Evolutionary conservation across 2,888 invertebrate species (phyloP).

Genomic region (Spilosoma lubricipeda): DNA sequence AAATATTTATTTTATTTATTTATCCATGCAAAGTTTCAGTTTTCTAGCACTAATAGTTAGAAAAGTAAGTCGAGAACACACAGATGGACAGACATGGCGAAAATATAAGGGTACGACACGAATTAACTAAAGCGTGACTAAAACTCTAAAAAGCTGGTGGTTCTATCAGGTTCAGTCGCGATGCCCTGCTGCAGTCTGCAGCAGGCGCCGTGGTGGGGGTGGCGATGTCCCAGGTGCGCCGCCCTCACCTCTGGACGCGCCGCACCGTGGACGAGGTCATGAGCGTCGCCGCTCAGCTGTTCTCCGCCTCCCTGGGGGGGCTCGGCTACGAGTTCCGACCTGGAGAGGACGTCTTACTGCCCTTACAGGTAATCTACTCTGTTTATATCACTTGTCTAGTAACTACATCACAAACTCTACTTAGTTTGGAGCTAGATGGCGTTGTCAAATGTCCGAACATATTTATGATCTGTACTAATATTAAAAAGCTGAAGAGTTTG

Average conservation of each 20-base stretch:
- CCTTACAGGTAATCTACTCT: slow-evolving; percentile 65
- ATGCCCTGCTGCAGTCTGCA: slow-evolving; percentile 82
- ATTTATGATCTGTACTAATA: too few relatives aligned
- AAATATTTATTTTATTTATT: too few relatives aligned
- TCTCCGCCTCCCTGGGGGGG: slow-evolving; percentile 78
- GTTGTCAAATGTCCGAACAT: too few relatives aligned
- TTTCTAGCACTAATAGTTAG: too few relatives aligned
- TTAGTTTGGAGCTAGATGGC: too few relatives aligned
- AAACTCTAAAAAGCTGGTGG: not conserved
- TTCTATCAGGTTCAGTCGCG: slow-evolving; percentile 78
- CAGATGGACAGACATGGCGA: too few relatives aligned
- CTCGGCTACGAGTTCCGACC: slow-evolving; percentile 85
- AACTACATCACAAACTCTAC: too few relatives aligned
- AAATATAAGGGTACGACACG: too few relatives aligned
- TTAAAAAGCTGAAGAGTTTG: too few relatives aligned
- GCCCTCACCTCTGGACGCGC: slow-evolving; percentile 86
- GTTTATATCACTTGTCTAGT: too few relatives aligned
- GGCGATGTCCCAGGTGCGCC: slow-evolving; percentile 86
- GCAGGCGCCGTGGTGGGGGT: slow-evolving; percentile 85
- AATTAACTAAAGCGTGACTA: too few relatives aligned
- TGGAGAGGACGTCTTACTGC: slow-evolving; percentile 85
- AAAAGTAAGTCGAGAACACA: not conserved
- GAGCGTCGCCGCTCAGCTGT: slow-evolving; percentile 80
- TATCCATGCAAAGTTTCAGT: too few relatives aligned
- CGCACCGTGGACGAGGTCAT: slow-evolving; percentile 85